Percentiles rank a stretch among this genome's conserved stretches.
These are phyloP conservation scores for Myotis myotis DNA, from an alignment of 2,797 vertebrate genomes.

Conservation along the genomic window DNA sequence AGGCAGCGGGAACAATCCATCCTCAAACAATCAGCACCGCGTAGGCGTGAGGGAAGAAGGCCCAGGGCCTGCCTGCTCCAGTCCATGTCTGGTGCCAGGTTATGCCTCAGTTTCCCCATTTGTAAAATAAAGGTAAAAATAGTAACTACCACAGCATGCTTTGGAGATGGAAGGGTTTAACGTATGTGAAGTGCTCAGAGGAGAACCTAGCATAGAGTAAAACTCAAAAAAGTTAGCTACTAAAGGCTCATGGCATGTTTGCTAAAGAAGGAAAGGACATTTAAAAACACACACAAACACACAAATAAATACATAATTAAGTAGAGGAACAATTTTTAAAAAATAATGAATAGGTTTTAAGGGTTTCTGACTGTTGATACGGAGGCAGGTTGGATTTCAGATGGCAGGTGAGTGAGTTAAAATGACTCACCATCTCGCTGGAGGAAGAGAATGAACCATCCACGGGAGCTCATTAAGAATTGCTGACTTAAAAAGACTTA, in stretches of 20 bases:
- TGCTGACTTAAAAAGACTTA: neutral
- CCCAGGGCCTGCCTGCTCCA: neutral
- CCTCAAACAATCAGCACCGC: neutral
- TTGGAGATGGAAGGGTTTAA: neutral
- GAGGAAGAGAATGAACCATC: neutral
- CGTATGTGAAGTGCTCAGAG: neutral
- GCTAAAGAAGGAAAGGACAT: neutral
- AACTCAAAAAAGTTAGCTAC: neutral
- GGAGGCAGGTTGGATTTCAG: neutral
- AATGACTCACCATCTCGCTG: neutral
- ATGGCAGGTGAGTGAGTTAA: neutral
- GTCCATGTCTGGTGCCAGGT: neutral
- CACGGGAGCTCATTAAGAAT: neutral
- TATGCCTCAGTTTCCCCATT: neutral
- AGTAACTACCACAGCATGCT: neutral
- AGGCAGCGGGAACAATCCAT: neutral
- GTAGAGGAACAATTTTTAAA: neutral
- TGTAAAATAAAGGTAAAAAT: neutral
- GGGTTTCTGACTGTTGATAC: neutral
- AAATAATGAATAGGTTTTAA: neutral
- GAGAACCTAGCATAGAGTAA: neutral
- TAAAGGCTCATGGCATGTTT: neutral
- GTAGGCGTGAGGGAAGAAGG: neutral
- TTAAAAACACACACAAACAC: neutral
- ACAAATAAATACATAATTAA: neutral